A percentile compares a stretch with the other conserved stretches of the same genome.
Evolutionary conservation across 1,140 invertebrate genomes (phyloP).

Genomic region (Papilio machaon): DNA sequence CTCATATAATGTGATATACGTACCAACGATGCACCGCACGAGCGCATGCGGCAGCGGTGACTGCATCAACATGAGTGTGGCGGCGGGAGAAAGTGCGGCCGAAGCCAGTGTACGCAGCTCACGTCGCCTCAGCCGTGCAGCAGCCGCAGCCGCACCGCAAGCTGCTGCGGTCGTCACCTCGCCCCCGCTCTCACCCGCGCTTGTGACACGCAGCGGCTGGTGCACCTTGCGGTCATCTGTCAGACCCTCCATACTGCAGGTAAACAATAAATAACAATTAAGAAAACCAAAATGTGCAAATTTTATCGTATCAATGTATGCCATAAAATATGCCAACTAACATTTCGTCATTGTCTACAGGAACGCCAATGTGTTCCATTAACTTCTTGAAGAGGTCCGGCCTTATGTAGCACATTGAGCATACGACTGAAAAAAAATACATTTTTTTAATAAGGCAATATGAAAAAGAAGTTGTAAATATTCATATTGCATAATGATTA

Average conservation of each 20-base stretch:
- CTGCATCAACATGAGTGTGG: constrained; percentile 88
- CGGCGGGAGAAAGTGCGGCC: constrained; percentile 88
- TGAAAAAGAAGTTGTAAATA: neutral
- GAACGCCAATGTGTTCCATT: constrained; percentile 88
- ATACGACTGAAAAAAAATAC: constrained; percentile 85
- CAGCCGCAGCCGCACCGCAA: constrained; percentile 67
- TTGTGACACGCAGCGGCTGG: constrained; percentile 67
- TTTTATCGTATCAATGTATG: neutral
- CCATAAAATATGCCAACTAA: constrained; percentile 36
- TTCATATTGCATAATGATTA: neutral
- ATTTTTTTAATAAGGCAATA: neutral
- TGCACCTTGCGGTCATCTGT: constrained; percentile 88
- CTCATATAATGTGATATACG: neutral
- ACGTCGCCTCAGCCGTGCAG: constrained; percentile 81
- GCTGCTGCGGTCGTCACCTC: constrained; percentile 35
- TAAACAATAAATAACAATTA: neutral
- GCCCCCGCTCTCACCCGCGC: constrained; percentile 27
- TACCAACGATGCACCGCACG: constrained; percentile 66
- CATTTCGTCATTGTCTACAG: constrained; percentile 78
- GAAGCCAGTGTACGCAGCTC: constrained; percentile 89
- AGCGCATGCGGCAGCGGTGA: constrained; percentile 85
- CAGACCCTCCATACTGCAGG: constrained; percentile 79
- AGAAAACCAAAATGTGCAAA: neutral
- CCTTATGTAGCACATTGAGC: constrained; percentile 91
- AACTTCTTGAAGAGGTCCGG: constrained; percentile 89